phyloP scores from a whole-genome alignment of 2,113 vertebrate genomes.

The Amblyopsis rosae region DNA sequence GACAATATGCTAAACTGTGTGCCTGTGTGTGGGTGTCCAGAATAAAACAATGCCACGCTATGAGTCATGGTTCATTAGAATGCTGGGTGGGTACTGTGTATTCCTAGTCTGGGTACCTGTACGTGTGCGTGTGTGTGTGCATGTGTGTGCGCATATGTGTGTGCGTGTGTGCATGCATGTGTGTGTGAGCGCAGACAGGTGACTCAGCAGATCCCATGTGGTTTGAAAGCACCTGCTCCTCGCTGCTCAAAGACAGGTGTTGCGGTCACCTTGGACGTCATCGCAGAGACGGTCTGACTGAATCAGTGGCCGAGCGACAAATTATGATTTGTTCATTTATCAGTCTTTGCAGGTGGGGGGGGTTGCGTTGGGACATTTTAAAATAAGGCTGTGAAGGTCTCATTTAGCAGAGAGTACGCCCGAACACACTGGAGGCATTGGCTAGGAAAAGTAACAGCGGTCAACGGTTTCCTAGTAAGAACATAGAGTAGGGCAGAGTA shows the following conservation, averaged over 20 bases:
- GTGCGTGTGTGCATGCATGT: conserved; percentile 13
- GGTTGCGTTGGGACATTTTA: no score
- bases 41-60: not conserved
- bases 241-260: conserved; percentile 52
- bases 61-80: conserved; percentile 5
- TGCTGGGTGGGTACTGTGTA: not conserved
- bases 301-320: not conserved
- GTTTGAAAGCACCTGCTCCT: conserved; percentile 46
- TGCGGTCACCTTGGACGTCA: conserved; percentile 40
- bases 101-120: not conserved
- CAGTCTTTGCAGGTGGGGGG: no score
- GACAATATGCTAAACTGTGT: no score
- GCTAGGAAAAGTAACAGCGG: no score
- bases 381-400: no score
- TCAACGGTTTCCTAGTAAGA: no score
- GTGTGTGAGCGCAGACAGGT: conserved; percentile 13
- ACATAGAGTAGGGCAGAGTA: no score
- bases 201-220: conserved; percentile 37
- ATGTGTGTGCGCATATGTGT: not conserved
- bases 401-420: no score
- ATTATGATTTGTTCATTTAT: no score
- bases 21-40: no score
- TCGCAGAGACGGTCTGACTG: conserved; percentile 7
- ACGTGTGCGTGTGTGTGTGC: conserved; percentile 13
- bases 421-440: no score